Evolutionary conservation across 2,888 invertebrate species (phyloP), one percentile per base, ranked within the genome.

Genomic region (Cerceris rybyensis): DNA sequence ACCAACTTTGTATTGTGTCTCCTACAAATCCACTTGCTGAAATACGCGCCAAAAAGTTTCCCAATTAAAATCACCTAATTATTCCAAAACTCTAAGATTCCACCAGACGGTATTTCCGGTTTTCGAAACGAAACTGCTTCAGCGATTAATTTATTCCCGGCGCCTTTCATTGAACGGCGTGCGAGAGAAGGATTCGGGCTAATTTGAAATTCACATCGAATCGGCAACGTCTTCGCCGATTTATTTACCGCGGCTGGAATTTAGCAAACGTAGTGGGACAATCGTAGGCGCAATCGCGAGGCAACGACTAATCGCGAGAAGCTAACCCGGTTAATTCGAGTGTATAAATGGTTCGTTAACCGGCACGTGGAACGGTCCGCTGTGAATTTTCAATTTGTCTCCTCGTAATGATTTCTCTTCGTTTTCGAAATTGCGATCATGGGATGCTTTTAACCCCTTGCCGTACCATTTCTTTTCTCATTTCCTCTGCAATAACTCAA

Each of bases 301-400:
- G 7, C 57, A 17, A 57, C 9, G 13, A 39, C 57, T 57, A 42
- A 59, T 28, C 28, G 28, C 41, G 60, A 60, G 41, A 8, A 67
- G 11, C 50, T n/a, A n/a, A 60, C 49, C 49, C 17, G 11, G 41
- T n/a, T 46, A 9, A 46, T 68, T 60, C 54, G 66, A 73, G 60
- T 50, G 28, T 28, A 28, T 28, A 28, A 50, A 50, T n/a, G 50
- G 50, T 50, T 50, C n/a, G 50, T 50, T n/a, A n/a, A n/a, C 11
- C n/a, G n/a, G 50, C n/a, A 11, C 46, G 46, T 46, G 11, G 9
- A 4, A 28, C 28, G 9, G 46, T 50, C 11, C 7, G 50, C n/a
- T 7, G 50, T 6, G 7, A 50, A 50, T 50, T 50, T 50, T 50
- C 50, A 50, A 50, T 50, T 50, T n/a, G n/a, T n/a, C 7, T n/a